phyloP scores from a whole-genome alignment of 2,113 vertebrate genomes.

The Scophthalmus maximus region DNA sequence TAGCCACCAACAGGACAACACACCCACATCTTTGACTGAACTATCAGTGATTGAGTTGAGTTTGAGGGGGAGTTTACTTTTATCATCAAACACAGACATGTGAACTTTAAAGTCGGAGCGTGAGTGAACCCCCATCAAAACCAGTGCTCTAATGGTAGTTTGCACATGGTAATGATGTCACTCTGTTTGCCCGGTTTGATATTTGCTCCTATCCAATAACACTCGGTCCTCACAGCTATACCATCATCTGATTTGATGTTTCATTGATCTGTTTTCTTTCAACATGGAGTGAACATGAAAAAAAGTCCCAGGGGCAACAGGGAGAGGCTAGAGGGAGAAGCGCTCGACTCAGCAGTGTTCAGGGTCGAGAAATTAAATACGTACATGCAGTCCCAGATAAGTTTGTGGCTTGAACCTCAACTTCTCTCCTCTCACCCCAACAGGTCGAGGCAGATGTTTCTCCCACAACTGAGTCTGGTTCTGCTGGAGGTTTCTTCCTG shows the following conservation, averaged over 20 bases:
- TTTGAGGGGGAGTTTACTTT: neutral
- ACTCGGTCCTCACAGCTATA: slow-evolving; percentile 46
- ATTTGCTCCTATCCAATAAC: slow-evolving; percentile 35
- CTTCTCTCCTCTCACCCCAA: too few relatives aligned
- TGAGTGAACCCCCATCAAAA: neutral
- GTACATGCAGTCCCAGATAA: too few relatives aligned
- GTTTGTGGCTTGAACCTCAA: too few relatives aligned
- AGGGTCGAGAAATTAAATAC: neutral
- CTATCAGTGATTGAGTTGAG: neutral
- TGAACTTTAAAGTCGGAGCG: slow-evolving; percentile 27
- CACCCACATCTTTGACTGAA: neutral
- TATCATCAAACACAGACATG: slow-evolving; percentile 15
- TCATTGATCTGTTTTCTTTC: slow-evolving; percentile 74
- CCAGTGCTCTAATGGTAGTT: slow-evolving; percentile 1
- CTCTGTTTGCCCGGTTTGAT: slow-evolving; percentile 60
- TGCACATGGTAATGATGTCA: slow-evolving; percentile 42
- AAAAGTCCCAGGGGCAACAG: slow-evolving; percentile 46
- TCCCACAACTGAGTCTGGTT: too few relatives aligned
- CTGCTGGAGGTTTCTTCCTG: too few relatives aligned
- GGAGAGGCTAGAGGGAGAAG: slow-evolving; percentile 19
- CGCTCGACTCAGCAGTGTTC: neutral
- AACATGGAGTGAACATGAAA: slow-evolving; percentile 51
- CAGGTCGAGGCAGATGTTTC: too few relatives aligned
- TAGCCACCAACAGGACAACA: neutral
- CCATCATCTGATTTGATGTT: slow-evolving; percentile 69